Evolutionary conservation across 30 jellyfish, hydroid and myxozoan genomes (phyloP).

Genomic region (Hydractinia symbiolongicarpus): DNA sequence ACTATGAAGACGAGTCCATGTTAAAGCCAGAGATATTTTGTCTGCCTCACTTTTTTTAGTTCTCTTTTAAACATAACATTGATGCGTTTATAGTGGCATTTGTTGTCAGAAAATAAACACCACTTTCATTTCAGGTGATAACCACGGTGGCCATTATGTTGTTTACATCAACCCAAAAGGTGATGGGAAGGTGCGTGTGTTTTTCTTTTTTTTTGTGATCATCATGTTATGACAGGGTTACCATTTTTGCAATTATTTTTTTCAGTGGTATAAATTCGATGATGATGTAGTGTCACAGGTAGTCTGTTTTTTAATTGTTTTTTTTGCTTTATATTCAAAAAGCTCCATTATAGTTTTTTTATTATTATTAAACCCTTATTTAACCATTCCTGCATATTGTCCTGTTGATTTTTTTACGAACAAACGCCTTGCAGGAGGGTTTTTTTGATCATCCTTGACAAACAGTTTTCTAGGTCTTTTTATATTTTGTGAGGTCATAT

Average conservation of each 20-base stretch:
- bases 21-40: too few relatives aligned
- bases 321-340: neutral
- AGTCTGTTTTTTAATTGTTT: neutral
- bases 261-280: conserved; percentile 96
- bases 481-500: neutral
- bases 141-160: conserved; percentile 99
- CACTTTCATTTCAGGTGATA: conserved; percentile 59
- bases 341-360: too few relatives aligned
- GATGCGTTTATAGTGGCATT: too few relatives aligned
- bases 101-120: too few relatives aligned
- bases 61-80: too few relatives aligned
- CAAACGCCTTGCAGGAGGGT: too few relatives aligned
- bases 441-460: neutral
- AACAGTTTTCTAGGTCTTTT: neutral
- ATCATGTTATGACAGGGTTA: neutral
- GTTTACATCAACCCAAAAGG: conserved; percentile 95
- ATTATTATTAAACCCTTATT: too few relatives aligned
- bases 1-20: too few relatives aligned
- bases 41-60: too few relatives aligned
- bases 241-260: neutral
- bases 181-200: conserved; percentile 74
- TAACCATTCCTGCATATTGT: too few relatives aligned
- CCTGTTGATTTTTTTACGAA: too few relatives aligned
- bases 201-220: neutral
- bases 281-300: conserved; percentile 97